These are phyloP conservation scores for Eupithecia inturbata DNA, from an alignment of 2,888 invertebrate genomes.

Conservation along the genomic window DNA sequence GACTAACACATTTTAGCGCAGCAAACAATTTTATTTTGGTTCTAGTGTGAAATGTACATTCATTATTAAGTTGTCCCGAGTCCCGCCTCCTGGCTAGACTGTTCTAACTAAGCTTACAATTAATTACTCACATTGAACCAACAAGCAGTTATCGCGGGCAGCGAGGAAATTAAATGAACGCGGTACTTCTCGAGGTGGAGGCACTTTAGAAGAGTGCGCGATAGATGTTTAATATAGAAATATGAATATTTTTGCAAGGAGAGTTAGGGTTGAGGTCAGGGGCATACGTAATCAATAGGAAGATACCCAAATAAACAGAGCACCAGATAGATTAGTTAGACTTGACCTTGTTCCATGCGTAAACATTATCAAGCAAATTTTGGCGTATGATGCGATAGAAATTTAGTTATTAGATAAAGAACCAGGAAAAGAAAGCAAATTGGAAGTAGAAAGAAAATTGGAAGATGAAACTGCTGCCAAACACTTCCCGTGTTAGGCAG, in stretches of 20 bases:
- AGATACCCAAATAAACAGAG: not conserved
- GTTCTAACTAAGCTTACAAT: conserved; percentile 58
- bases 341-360: conserved; percentile 2
- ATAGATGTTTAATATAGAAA: conserved; percentile 35
- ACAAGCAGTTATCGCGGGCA: conserved; percentile 72
- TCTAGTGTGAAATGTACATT: conserved; percentile 21
- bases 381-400: not conserved
- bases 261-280: not conserved
- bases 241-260: not conserved
- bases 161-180: conserved; percentile 73
- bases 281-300: not conserved
- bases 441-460: conserved; percentile 35
- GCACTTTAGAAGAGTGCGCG: conserved; percentile 43
- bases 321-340: not conserved
- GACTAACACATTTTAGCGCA: not conserved
- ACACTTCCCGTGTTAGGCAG: conserved; percentile 29
- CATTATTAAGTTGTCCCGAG: conserved; percentile 59
- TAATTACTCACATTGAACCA: conserved; percentile 74
- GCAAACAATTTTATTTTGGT: conserved; percentile 38
- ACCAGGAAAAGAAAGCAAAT: conserved; percentile 26
- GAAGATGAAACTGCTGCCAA: no score
- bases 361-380: not conserved
- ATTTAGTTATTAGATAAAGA: not conserved
- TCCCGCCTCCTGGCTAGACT: conserved; percentile 46
- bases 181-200: conserved; percentile 51